Evolutionary conservation across 2,888 invertebrate genomes (phyloP).

Genomic region (Limulus polyphemus): DNA sequence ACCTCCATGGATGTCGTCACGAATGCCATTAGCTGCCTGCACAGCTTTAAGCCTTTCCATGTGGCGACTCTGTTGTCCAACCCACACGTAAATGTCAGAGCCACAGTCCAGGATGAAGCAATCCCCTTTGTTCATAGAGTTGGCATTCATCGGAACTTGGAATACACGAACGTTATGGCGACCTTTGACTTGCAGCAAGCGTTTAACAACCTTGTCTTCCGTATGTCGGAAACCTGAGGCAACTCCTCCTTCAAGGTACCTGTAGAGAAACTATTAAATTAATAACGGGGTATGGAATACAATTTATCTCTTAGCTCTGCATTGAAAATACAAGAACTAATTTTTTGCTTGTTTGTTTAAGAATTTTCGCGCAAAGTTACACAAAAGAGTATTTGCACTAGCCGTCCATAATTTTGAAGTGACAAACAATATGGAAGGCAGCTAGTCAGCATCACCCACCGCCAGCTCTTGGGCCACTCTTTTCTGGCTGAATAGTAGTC

Average conservation of each 20-base stretch:
- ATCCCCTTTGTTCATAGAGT: slow-evolving; percentile 82
- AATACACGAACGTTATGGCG: slow-evolving; percentile 43
- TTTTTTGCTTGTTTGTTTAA: too few species aligned
- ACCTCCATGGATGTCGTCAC: slow-evolving; percentile 76
- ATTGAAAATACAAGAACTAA: too few species aligned
- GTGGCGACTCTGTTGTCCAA: slow-evolving; percentile 58
- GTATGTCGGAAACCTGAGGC: slow-evolving; percentile 77
- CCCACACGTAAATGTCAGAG: slow-evolving; percentile 60
- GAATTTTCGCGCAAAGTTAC: too few species aligned
- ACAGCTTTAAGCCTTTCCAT: slow-evolving; percentile 71
- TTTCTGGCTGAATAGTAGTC: too few species aligned
- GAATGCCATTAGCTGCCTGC: slow-evolving; percentile 66
- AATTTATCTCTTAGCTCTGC: too few species aligned
- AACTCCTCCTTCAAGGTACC: slow-evolving; percentile 67
- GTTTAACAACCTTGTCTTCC: slow-evolving; percentile 56
- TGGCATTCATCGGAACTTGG: slow-evolving; percentile 43
- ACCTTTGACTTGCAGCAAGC: slow-evolving; percentile 72
- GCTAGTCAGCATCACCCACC: too few species aligned
- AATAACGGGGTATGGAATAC: too few species aligned
- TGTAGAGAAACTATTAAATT: slow-evolving; percentile 20
- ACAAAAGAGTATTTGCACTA: too few species aligned
- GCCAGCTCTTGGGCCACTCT: too few species aligned
- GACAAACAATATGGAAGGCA: too few species aligned
- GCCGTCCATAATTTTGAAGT: too few species aligned
- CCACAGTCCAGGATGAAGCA: slow-evolving; percentile 75